These are phyloP conservation scores for Halictus quadricinctus DNA, from an alignment of 2,888 invertebrate genomes.

Conservation along the genomic window DNA sequence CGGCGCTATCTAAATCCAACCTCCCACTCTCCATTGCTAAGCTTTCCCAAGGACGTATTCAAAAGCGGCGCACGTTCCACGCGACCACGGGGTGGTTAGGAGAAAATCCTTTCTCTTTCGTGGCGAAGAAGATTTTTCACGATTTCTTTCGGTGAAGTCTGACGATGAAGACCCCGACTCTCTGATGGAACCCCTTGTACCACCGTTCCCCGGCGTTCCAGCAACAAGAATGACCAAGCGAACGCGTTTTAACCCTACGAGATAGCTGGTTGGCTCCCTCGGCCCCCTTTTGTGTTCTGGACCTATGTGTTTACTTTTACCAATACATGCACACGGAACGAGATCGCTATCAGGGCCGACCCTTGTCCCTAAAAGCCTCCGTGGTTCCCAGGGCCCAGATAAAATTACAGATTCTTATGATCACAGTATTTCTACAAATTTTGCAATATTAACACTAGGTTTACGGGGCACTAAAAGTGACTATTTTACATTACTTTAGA, in stretches of 20 bases:
- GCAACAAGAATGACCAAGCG: conserved; percentile 24
- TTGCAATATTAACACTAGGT: neutral
- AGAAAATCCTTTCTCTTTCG: conserved; percentile 1
- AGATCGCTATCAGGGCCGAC: conserved; percentile 52
- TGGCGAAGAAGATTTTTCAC: neutral
- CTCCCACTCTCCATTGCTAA: conserved; percentile 78
- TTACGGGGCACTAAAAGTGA: no score
- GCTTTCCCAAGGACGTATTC: conserved; percentile 32
- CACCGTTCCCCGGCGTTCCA: neutral
- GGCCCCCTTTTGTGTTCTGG: conserved; percentile 43
- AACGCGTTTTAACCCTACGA: conserved; percentile 43
- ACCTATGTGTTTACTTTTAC: conserved; percentile 50
- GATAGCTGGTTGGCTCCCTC: conserved; percentile 39
- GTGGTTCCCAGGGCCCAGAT: neutral
- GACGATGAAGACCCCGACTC: neutral
- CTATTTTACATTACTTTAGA: no score
- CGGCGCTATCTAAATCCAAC: conserved; percentile 70
- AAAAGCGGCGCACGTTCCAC: conserved; percentile 3
- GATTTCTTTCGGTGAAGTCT: neutral
- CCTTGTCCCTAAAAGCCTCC: conserved; percentile 5
- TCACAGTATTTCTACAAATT: neutral
- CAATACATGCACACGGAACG: conserved; percentile 16
- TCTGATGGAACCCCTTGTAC: neutral
- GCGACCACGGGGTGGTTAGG: neutral
- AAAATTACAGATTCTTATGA: neutral